These are phyloP conservation scores for Aphaenogaster floridana DNA, from an alignment of 1,140 invertebrate species.

Conservation along the genomic window DNA sequence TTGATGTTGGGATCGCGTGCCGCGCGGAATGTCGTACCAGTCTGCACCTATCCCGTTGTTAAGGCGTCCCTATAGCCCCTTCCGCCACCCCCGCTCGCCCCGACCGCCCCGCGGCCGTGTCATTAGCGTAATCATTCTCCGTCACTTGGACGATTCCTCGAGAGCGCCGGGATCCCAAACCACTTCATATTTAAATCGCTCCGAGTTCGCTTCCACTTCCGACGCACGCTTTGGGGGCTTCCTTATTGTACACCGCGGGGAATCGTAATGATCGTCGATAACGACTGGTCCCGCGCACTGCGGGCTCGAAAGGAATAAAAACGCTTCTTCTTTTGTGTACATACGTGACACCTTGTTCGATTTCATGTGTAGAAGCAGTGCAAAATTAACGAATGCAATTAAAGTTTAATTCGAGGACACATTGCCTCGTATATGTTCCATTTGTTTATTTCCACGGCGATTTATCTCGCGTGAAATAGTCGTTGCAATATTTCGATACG, in stretches of 20 bases:
- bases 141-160: slow-evolving; percentile 78
- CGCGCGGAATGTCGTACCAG: slow-evolving; percentile 78
- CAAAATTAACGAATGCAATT: slow-evolving; percentile 12
- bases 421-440: background rate
- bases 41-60: slow-evolving; percentile 79
- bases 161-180: slow-evolving; percentile 60
- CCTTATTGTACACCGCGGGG: slow-evolving; percentile 54
- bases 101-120: slow-evolving; percentile 66
- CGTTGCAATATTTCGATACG: background rate
- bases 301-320: background rate
- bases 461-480: background rate
- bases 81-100: slow-evolving; percentile 5
- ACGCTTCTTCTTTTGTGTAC: background rate
- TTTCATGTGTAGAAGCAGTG: background rate
- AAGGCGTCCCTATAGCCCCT: slow-evolving; percentile 41
- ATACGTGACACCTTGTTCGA: background rate
- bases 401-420: background rate
- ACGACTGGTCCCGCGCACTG: slow-evolving; percentile 38
- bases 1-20: slow-evolving; percentile 77
- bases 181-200: slow-evolving; percentile 76
- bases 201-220: slow-evolving; percentile 55
- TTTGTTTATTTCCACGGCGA: background rate
- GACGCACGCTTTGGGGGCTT: slow-evolving; percentile 50
- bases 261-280: slow-evolving; percentile 19
- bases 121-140: slow-evolving; percentile 83